Evolutionary conservation across 1,140 invertebrate species (phyloP).

Genomic region (Lanistes nyassanus): DNA sequence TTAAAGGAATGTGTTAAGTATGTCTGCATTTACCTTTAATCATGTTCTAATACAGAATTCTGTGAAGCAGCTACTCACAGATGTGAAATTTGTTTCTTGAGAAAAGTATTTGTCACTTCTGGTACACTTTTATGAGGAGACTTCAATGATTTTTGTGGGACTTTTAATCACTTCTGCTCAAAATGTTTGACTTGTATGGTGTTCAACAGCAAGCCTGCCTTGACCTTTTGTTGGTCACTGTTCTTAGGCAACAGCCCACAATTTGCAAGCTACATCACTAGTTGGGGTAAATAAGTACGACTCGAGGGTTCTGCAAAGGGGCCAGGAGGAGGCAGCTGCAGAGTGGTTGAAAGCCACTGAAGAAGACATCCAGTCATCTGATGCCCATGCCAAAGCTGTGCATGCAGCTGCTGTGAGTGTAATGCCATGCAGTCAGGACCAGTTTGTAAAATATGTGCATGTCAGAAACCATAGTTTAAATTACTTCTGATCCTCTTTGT

Average conservation of each 20-base stretch:
- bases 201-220: neutral
- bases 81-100: too few species aligned
- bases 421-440: too few species aligned
- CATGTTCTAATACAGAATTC: too few species aligned
- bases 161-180: too few species aligned
- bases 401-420: slow-evolving; percentile 45
- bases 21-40: too few species aligned
- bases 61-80: too few species aligned
- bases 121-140: too few species aligned
- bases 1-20: too few species aligned
- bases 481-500: too few species aligned
- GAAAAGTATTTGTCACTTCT: too few species aligned
- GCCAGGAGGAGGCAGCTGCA: slow-evolving; percentile 47
- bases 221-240: neutral
- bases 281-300: slow-evolving; percentile 5
- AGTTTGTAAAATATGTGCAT: neutral
- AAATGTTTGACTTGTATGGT: neutral
- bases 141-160: too few species aligned
- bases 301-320: slow-evolving; percentile 14
- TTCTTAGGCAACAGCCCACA: neutral
- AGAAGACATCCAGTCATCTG: slow-evolving; percentile 35
- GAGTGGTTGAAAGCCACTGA: slow-evolving; percentile 50
- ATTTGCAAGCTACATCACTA: neutral
- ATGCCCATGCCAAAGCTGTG: slow-evolving; percentile 37
- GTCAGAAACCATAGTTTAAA: too few species aligned